phyloP scores from a whole-genome alignment of 2,888 invertebrate genomes.

The Dicycla oo region DNA sequence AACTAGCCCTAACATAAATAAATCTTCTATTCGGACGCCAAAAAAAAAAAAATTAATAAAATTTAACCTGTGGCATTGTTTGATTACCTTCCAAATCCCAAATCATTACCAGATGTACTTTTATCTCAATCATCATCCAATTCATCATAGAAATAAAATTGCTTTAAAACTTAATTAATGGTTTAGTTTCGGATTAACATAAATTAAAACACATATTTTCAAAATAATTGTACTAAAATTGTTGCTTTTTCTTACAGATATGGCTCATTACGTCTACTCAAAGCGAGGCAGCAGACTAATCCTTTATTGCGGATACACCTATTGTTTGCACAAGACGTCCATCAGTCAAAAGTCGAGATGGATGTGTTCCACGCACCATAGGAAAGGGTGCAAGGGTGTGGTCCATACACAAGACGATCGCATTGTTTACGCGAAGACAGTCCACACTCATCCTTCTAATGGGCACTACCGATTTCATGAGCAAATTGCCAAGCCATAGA shows the following conservation, averaged over 20 bases:
- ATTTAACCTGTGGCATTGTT: neutral
- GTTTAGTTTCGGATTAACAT: neutral
- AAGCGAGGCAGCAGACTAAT: conserved; percentile 13
- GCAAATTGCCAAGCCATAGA: conserved; percentile 1
- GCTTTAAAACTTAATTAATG: neutral
- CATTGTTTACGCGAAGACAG: conserved; percentile 20
- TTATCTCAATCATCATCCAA: neutral
- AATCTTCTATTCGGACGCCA: neutral
- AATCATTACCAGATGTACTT: neutral
- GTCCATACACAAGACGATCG: conserved; percentile 43
- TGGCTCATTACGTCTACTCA: conserved; percentile 12
- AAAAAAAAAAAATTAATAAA: neutral
- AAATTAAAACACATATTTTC: neutral
- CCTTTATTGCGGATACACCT: conserved; percentile 23
- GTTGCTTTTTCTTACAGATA: neutral
- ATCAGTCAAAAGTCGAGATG: conserved; percentile 21
- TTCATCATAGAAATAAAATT: neutral
- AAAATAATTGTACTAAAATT: neutral
- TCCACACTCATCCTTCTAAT: conserved; percentile 33
- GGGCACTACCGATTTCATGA: conserved; percentile 4
- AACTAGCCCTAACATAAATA: neutral
- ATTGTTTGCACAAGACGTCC: conserved; percentile 6
- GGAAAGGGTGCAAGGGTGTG: conserved; percentile 38
- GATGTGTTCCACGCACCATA: conserved; percentile 45
- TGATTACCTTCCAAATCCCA: neutral